Conservation (phyloP, 2,797 vertebrate genomes). For the Onychomys arenicola region DNA sequence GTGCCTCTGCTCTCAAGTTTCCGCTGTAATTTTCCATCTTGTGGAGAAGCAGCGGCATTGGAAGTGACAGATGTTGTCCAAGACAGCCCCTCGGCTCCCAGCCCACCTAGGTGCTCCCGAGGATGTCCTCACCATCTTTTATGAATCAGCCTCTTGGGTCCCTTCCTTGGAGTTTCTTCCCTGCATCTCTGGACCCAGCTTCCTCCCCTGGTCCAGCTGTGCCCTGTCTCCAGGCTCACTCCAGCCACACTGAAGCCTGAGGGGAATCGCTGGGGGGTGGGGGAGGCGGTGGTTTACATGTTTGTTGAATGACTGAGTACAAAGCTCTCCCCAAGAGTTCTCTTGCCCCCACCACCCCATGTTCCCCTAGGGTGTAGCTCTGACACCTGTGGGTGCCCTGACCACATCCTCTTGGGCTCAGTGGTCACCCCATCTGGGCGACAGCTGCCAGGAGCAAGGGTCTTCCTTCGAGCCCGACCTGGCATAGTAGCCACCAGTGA, state of each 20-base stretch:
- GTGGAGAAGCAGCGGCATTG: slow-evolving; percentile 57
- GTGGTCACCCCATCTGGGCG: slow-evolving; percentile 88
- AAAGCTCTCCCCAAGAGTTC: background rate
- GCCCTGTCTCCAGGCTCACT: background rate
- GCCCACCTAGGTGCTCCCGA: background rate
- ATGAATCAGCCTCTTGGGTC: background rate
- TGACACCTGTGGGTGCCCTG: slow-evolving; percentile 88
- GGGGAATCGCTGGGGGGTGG: background rate
- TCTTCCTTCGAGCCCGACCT: slow-evolving; percentile 87
- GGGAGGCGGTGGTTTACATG: background rate
- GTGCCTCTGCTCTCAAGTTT: slow-evolving; percentile 70
- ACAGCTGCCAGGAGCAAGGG: slow-evolving; percentile 87
- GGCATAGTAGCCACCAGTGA: slow-evolving; percentile 87
- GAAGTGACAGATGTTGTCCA: slow-evolving; percentile 18
- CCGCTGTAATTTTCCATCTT: slow-evolving; percentile 82
- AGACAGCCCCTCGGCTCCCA: background rate
- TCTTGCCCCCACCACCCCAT: background rate
- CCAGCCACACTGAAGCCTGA: background rate
- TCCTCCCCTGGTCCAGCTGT: background rate
- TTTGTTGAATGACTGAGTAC: slow-evolving; percentile 3
- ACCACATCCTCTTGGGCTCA: slow-evolving; percentile 89
- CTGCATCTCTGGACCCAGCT: background rate
- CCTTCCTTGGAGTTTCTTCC: too few relatives aligned
- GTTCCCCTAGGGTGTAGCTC: slow-evolving; percentile 85
- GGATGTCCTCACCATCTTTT: background rate